Evolutionary conservation across 2,797 vertebrate genomes (phyloP).

Genomic region (Malacoraja senta): DNA sequence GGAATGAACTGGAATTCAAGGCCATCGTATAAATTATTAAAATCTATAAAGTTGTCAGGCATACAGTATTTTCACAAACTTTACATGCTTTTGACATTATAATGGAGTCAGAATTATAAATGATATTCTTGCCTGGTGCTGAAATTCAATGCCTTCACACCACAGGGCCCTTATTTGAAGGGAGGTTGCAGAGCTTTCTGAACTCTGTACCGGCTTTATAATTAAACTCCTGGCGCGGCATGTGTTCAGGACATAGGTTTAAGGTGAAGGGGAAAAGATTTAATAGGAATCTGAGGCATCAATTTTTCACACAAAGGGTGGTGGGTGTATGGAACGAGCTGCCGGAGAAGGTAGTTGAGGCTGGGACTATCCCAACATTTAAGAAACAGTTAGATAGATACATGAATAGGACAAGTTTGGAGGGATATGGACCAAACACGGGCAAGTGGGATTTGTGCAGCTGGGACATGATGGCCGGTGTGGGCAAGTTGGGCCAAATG

Average conservation of each 20-base stretch:
- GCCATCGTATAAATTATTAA: background rate
- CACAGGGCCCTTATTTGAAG: background rate
- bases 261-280: too few species aligned
- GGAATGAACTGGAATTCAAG: constrained; percentile 21
- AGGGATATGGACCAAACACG: too few species aligned
- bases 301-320: too few species aligned
- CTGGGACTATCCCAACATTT: too few species aligned
- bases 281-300: too few species aligned
- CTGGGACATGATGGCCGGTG: too few species aligned
- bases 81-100: background rate
- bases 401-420: too few species aligned
- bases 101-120: background rate
- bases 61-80: background rate
- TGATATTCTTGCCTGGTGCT: background rate
- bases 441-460: too few species aligned
- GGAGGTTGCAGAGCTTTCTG: background rate
- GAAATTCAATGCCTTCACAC: background rate
- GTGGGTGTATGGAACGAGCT: too few species aligned
- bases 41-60: constrained; percentile 15
- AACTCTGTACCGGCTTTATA: background rate
- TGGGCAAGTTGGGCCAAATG: too few species aligned
- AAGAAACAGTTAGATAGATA: too few species aligned
- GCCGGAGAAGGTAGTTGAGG: too few species aligned
- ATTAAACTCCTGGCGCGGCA: background rate
- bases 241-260: background rate